Evolutionary conservation across 2,888 invertebrate genomes (phyloP).

Genomic region (Bembecia ichneumoniformis): DNA sequence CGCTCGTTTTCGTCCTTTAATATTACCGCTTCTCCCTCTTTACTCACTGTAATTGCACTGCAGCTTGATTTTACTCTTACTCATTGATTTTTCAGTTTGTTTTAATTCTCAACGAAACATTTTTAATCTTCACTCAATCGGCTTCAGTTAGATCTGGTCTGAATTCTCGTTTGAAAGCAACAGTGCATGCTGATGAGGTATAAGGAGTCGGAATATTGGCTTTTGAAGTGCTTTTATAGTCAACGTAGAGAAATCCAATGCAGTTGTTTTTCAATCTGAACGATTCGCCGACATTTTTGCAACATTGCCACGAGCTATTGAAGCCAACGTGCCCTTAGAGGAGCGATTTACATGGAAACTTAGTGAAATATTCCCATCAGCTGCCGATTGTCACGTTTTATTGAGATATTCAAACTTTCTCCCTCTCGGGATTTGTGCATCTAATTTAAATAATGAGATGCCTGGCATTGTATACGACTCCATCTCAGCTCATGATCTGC

Average conservation of each 20-base stretch:
- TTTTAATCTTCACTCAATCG: conserved; percentile 16
- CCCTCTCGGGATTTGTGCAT: conserved; percentile 46
- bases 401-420: conserved; percentile 63
- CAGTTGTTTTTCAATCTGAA: conserved; percentile 44
- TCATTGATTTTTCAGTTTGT: conserved; percentile 38
- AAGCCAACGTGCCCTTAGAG: conserved; percentile 31
- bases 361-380: conserved; percentile 64
- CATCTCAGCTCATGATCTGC: conserved; percentile 34
- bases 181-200: conserved; percentile 49
- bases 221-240: conserved; percentile 37
- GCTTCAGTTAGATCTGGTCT: background rate
- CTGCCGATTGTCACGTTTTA: conserved; percentile 62
- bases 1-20: conserved; percentile 66
- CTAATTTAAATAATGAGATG: conserved; percentile 57
- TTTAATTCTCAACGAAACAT: conserved; percentile 37
- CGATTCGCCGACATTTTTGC: conserved; percentile 37
- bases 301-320: conserved; percentile 33
- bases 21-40: conserved; percentile 54
- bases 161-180: conserved; percentile 31
- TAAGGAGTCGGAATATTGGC: conserved; percentile 45
- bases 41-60: conserved; percentile 47
- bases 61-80: conserved; percentile 50
- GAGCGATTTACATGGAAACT: conserved; percentile 60
- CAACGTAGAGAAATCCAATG: conserved; percentile 40
- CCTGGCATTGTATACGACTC: conserved; percentile 37